A percentile compares a stretch with the other conserved stretches of the same genome.
These are phyloP conservation scores for Platycnemis pennipes DNA, from an alignment of 2,888 invertebrate species.

Conservation along the genomic window DNA sequence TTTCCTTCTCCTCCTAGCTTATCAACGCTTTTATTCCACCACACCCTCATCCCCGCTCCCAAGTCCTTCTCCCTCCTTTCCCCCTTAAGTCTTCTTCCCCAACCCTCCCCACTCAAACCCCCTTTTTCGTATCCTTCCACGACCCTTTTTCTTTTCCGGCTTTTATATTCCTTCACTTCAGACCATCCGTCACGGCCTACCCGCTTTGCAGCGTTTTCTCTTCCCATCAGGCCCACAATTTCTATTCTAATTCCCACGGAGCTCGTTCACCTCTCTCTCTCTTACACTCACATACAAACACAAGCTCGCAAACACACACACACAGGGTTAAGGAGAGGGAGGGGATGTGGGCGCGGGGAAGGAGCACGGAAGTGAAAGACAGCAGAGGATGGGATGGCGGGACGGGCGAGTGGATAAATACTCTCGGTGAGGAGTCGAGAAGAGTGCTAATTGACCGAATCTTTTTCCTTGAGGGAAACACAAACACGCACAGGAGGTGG, in stretches of 20 bases:
- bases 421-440: neutral
- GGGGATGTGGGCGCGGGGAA: neutral
- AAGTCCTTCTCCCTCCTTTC: neutral
- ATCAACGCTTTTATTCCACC: neutral
- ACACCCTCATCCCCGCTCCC: neutral
- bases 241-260: slow-evolving; percentile 49
- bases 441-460: slow-evolving; percentile 1
- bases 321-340: neutral
- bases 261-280: slow-evolving; percentile 38
- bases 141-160: neutral
- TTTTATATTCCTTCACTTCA: neutral
- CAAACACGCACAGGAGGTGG: no score
- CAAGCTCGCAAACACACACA: neutral
- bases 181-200: neutral
- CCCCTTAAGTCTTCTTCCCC: no score
- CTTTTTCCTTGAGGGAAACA: no score
- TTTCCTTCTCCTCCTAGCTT: neutral
- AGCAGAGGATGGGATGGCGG: neutral
- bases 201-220: slow-evolving; percentile 21
- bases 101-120: no score
- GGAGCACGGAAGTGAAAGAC: neutral
- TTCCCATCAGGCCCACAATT: slow-evolving; percentile 23
- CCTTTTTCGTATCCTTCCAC: neutral
- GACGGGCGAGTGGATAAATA: neutral
- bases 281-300: neutral